These are phyloP conservation scores for Alviniconcha marisindica DNA, from an alignment of 1,140 invertebrate genomes.

Conservation along the genomic window DNA sequence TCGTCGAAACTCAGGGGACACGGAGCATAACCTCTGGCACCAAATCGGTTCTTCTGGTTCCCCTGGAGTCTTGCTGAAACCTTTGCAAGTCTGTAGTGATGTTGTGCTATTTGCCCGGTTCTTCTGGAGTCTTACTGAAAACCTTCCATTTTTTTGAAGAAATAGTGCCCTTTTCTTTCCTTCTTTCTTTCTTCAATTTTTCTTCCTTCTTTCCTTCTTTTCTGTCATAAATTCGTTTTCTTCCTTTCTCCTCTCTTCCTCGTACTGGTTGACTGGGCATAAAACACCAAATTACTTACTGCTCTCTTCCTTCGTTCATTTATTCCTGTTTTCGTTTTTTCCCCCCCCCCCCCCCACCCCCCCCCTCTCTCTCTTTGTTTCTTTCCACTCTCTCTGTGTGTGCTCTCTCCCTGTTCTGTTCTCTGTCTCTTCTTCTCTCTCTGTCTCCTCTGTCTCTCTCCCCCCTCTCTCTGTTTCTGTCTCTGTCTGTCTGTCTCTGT, in stretches of 20 bases:
- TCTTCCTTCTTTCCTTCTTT: neutral
- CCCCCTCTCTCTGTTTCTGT: neutral
- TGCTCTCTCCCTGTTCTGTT: no score
- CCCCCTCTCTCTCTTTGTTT: no score
- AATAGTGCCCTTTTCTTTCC: neutral
- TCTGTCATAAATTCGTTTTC: neutral
- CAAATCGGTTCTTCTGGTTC: neutral
- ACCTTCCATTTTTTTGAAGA: neutral
- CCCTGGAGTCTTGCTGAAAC: neutral
- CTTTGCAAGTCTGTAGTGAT: neutral
- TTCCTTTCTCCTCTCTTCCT: neutral
- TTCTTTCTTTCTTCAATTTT: neutral
- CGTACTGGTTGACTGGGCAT: no score
- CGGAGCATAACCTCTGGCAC: conserved; percentile 18
- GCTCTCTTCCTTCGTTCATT: neutral
- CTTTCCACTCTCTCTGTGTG: no score
- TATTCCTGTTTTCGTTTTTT: neutral
- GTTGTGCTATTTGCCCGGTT: neutral
- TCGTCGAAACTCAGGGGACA: conserved; percentile 28
- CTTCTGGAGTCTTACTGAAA: neutral
- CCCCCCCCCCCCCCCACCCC: no score
- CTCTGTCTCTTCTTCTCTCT: no score
- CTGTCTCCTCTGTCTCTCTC: conserved; percentile 11
- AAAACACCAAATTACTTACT: no score
- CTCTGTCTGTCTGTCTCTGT: neutral